Evolutionary conservation across 1,140 invertebrate genomes (phyloP).

Genomic region (Mactra quadrangularis): DNA sequence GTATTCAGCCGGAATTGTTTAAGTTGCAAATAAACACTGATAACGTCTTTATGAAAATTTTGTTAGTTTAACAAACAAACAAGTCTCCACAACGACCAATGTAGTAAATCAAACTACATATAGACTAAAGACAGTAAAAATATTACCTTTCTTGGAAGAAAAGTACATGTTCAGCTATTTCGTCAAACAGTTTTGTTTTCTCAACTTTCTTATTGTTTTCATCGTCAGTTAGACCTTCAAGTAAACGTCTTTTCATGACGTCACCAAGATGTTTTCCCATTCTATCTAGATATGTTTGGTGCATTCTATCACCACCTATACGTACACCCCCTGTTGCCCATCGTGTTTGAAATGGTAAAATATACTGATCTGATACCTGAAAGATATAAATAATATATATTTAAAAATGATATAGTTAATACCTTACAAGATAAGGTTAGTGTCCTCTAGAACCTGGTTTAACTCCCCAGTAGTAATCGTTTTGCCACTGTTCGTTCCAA

Average conservation of each 20-base stretch:
- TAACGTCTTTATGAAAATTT: no score
- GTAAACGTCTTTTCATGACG: slow-evolving; percentile 74
- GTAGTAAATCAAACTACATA: no score
- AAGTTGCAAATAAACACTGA: no score
- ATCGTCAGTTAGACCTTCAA: slow-evolving; percentile 85
- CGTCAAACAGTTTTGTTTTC: slow-evolving; percentile 86
- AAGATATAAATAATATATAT: neutral
- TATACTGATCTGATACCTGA: slow-evolving; percentile 85
- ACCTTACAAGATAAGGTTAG: no score
- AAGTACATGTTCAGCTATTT: slow-evolving; percentile 84
- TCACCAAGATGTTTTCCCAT: slow-evolving; percentile 82
- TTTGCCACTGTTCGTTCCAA: no score
- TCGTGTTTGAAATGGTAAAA: slow-evolving; percentile 87
- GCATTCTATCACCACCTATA: slow-evolving; percentile 84
- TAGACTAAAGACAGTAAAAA: no score
- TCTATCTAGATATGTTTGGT: slow-evolving; percentile 87
- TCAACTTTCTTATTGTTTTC: slow-evolving; percentile 83
- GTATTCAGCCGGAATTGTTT: no score
- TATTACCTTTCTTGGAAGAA: slow-evolving; percentile 79
- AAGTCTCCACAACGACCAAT: no score
- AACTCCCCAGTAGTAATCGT: no score
- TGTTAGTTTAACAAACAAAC: no score
- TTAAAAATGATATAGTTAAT: no score
- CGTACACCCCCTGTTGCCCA: slow-evolving; percentile 86
- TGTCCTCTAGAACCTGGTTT: no score